Evolutionary conservation across 2,888 invertebrate genomes (phyloP).

Genomic region (Phlogophora meticulosa): DNA sequence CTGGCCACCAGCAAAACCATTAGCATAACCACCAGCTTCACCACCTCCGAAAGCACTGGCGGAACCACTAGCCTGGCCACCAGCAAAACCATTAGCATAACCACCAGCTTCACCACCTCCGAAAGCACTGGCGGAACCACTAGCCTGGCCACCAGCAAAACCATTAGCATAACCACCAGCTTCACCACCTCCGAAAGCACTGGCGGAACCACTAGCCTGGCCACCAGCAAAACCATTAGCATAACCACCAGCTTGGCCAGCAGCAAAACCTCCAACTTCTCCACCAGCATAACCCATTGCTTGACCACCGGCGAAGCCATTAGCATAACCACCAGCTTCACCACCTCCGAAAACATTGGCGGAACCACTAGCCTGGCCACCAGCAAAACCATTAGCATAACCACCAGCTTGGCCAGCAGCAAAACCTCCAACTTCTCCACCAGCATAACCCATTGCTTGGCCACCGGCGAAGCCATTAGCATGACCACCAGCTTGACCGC

Average conservation of each 20-base stretch:
- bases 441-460: neutral
- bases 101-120: constrained; percentile 13
- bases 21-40: neutral
- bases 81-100: neutral
- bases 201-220: neutral
- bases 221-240: neutral
- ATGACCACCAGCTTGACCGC: too few relatives aligned
- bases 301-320: too few relatives aligned
- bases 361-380: constrained; percentile 3
- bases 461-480: neutral
- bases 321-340: too few relatives aligned
- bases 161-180: neutral
- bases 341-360: too few relatives aligned
- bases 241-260: neutral
- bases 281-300: neutral
- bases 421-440: neutral
- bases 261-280: neutral
- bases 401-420: too few relatives aligned
- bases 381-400: neutral
- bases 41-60: too few relatives aligned
- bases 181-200: neutral
- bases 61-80: neutral
- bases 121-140: neutral
- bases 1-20: constrained; percentile 2
- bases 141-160: too few relatives aligned